Percentiles rank a stretch among this genome's conserved stretches.
Evolutionary conservation across 2,113 vertebrate genomes (phyloP).

Genomic region (Pseudopodoces humilis): DNA sequence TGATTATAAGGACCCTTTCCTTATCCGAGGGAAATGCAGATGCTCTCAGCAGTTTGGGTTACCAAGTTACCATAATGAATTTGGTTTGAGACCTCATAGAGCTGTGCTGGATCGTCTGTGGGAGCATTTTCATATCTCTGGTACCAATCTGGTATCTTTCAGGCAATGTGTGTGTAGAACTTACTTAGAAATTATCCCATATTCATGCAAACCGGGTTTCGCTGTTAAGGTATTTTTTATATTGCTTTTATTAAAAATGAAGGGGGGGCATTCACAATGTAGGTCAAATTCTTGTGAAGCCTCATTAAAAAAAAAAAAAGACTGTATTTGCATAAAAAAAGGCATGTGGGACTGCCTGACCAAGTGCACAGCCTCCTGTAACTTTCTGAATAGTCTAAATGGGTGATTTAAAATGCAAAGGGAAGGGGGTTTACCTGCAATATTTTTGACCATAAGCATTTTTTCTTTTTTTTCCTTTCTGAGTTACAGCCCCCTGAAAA

Average conservation of each 20-base stretch:
- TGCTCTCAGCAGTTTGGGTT: neutral
- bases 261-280: fast-evolving
- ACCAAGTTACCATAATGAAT: neutral
- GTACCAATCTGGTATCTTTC: neutral
- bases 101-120: neutral
- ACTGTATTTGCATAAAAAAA: neutral
- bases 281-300: neutral
- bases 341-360: neutral
- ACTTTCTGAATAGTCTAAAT: slow-evolving; percentile 10
- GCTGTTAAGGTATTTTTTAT: neutral
- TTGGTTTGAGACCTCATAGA: neutral
- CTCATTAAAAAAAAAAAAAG: neutral
- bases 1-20: neutral
- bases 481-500: neutral
- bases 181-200: neutral
- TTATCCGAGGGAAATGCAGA: neutral
- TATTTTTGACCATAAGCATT: neutral
- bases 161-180: neutral
- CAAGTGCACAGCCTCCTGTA: neutral
- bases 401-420: neutral
- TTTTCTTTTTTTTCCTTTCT: neutral
- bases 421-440: neutral
- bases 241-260: neutral
- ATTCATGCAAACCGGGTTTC: neutral
- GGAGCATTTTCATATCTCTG: neutral